Evolutionary conservation across 2,797 vertebrate species (phyloP), one percentile per base, ranked within the genome.

Genomic region (Rhabdophis nuchalis): DNA sequence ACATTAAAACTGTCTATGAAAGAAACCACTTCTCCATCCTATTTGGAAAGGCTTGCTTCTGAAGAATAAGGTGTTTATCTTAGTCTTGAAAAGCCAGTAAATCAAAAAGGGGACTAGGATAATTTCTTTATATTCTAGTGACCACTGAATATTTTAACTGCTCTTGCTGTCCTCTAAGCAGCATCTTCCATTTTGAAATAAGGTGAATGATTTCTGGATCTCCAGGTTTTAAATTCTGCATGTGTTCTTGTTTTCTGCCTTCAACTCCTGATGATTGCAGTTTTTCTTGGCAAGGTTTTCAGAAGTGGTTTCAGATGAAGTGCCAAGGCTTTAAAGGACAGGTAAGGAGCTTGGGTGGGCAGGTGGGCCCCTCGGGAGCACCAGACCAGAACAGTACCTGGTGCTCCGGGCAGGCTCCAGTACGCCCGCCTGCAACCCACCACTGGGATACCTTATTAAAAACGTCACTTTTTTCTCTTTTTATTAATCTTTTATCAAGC

Each of bases 1-100:
- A 95, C 96, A 97, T 97, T 97, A 97, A 13, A 87, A 94, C 88
- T 89, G 94, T 96, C 36, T 41, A 77, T 36, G 2, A 77, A 41
- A 96, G 96, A 97, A 96, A 92, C 90, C 94, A 68, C 95, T 89
- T 96, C 95, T 97, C 95, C 94, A 96, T 94, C 92, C 94, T 97
- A 91, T 95, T 96, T 91, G 89, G 92, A 93, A 96, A 94, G 52
- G 95, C 93, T 96, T 96, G 92, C 92, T 96, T 95, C 90, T 91
- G 94, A 95, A 94, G 95, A 95, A 61, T 95, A 95, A 97, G 95
- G 94, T 95, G 94, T 92, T 96, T 96, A 96, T 89, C 91, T 93
- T 93, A 94, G 93, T 93, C 92, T 94, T 95, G 92, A 93, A 94
- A 96, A 96, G 93, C 95, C 93, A 93, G 90, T 93, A 97, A 95